Evolutionary conservation across 2,888 invertebrate species (phyloP).

Genomic region (Spodoptera exigua): DNA sequence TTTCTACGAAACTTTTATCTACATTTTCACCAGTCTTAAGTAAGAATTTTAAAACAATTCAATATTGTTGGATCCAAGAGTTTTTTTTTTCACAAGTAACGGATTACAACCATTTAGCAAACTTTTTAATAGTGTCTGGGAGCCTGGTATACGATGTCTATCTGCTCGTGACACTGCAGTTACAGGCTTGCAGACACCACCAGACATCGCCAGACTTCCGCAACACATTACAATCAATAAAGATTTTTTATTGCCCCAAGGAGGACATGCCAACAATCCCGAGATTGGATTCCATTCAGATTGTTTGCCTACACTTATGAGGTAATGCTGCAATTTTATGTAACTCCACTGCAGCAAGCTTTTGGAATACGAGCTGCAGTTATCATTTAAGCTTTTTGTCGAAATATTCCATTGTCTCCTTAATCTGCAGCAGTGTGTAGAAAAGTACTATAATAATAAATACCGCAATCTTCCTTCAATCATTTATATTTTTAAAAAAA

Average conservation of each 20-base stretch:
- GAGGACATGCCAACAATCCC: constrained; percentile 51
- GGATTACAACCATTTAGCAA: neutral
- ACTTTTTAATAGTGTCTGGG: neutral
- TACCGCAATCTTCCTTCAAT: no score
- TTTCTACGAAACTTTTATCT: no score
- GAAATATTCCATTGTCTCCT: no score
- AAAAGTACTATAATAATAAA: no score
- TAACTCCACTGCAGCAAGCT: constrained; percentile 18
- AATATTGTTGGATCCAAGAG: no score
- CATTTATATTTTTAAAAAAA: no score
- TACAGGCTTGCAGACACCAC: neutral
- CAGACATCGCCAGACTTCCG: constrained; percentile 32
- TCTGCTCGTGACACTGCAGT: constrained; percentile 13
- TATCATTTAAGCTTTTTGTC: no score
- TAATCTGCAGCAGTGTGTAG: no score
- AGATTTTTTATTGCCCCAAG: constrained; percentile 47
- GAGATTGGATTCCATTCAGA: constrained; percentile 53
- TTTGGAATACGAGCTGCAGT: neutral
- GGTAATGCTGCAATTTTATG: constrained; percentile 11
- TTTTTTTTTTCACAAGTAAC: no score
- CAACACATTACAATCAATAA: constrained; percentile 45
- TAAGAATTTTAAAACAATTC: no score
- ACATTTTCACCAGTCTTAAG: neutral
- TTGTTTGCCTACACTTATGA: constrained; percentile 27
- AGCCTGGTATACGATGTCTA: neutral